Evolutionary conservation across 2,113 vertebrate species (phyloP), one percentile per base, ranked within the genome.

Genomic region (Rhodinocichla rosea): DNA sequence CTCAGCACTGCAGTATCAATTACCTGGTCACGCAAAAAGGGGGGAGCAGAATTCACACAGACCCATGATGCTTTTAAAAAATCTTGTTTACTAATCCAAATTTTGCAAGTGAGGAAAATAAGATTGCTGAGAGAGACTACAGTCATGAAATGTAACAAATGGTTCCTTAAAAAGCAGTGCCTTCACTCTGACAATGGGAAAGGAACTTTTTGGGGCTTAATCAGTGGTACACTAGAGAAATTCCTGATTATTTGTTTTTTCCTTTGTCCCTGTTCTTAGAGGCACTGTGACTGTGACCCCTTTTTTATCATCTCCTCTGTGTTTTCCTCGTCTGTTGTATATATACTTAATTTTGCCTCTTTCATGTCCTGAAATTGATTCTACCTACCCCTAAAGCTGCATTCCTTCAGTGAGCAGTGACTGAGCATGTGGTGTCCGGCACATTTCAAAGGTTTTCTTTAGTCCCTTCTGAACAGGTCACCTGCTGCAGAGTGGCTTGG

Each of bases 351-450:
- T 81, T 74, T 70, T 50, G 4, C 23, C 11, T 87, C 44, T 77
- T 9, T 32, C 45, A 15, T 8, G 1, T 65, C 69, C 16, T 74
- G 40, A 60, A 52, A 74, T 68, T 1, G 1, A 3, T 80, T 71
- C 24, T 68, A 17, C 53, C 16, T 4, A 3, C 3, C 44, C 27
- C 23, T 20, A 56, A 32, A 79, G 20, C 4, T 50, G 3, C 16
- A 24, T 50, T 81, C 8, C 50, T 56, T 78, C 56, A 47, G 35
- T 13, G 69, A 77, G 37, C 14, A 55, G n/a, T 39, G 56, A n/a
- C n/a, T 26, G 53, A 87, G 11, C 0, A 0, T 20, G 15, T 52
- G 17, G 9, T 37, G 24, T 44, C 24, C 49, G 39, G 21, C 4
- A 9, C 23, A 30, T 27, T 49, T 49, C 9, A 24, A 65, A 70